A percentile compares a stretch with the other conserved stretches of the same genome.
These are phyloP conservation scores for Mohoua ochrocephala DNA, from an alignment of 2,113 vertebrate genomes.

Conservation along the genomic window DNA sequence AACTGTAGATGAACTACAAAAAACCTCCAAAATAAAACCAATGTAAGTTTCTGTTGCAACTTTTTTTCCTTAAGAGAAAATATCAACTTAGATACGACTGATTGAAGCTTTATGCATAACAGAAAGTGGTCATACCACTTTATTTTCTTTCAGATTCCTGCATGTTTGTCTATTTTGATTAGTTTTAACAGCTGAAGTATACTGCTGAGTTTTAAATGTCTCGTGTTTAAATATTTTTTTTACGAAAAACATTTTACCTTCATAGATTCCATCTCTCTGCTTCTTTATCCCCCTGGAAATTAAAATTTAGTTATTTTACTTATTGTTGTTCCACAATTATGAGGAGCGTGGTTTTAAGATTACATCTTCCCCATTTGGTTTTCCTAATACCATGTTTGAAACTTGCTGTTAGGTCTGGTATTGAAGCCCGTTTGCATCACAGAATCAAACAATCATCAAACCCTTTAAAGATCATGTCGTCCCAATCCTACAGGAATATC, in stretches of 20 bases:
- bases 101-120: neutral
- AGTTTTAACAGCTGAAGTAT: neutral
- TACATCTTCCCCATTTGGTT: neutral
- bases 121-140: neutral
- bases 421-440: neutral
- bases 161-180: neutral
- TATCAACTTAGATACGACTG: neutral
- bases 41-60: neutral
- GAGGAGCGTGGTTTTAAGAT: neutral
- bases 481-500: neutral
- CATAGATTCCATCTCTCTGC: neutral
- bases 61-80: neutral
- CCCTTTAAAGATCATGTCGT: neutral
- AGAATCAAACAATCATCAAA: neutral
- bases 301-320: neutral
- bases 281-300: neutral
- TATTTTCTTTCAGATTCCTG: neutral
- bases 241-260: fast-evolving
- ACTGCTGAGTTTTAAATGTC: neutral
- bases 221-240: neutral
- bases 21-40: neutral
- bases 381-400: neutral
- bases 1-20: neutral
- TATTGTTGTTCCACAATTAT: neutral
- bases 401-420: neutral